Base-by-base conservation (phyloP, 2,888 invertebrate species). In the Papilio protenor region DNA sequence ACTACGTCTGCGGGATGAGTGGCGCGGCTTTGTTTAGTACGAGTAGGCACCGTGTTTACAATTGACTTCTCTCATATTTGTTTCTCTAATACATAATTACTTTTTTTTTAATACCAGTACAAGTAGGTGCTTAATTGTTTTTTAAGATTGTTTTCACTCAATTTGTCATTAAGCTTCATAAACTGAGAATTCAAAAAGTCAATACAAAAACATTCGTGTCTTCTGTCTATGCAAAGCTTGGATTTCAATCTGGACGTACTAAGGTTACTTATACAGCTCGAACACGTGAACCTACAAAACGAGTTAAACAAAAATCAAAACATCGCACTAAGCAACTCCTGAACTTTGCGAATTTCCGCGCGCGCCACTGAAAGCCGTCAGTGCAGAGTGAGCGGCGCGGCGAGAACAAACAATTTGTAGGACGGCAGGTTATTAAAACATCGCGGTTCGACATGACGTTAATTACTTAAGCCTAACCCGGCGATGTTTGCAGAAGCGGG, bases 381-480 rank as follows among this genome's bases (percentile, higher is more conserved):
- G 84, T 81, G 14, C 14, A 49, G 49, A 49, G 49, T 40, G 40
- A 40, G 83, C 83, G 83, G 55, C 16, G 80, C 81, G 83, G 78
- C 80, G 82, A 79, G 82, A 81, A 82, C 84, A 85, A 84, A 84
- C 85, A 85, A 81, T 83, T 83, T 81, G 80, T 83, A 81, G 84
- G 81, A 82, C 80, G 80, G 84, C 83, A 82, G 84, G 84, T 86
- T 87, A 87, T 87, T 86, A 87, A 87, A 87, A 87, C 87, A 86
- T 87, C 83, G 80, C 78, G 83, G 85, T 85, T 84, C 85, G 84
- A 86, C 86, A 85, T 86, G 83, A 86, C 84, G 85, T 86, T 87
- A 86, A 87, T 87, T 87, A 86, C 86, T 86, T 85, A 85, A 86
- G 83, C 86, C 83, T 81, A 80, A 78, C 81, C 85, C 81, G 75